Conservation (phyloP, 2,113 vertebrate genomes). For the Leuciscus idus region DNA sequence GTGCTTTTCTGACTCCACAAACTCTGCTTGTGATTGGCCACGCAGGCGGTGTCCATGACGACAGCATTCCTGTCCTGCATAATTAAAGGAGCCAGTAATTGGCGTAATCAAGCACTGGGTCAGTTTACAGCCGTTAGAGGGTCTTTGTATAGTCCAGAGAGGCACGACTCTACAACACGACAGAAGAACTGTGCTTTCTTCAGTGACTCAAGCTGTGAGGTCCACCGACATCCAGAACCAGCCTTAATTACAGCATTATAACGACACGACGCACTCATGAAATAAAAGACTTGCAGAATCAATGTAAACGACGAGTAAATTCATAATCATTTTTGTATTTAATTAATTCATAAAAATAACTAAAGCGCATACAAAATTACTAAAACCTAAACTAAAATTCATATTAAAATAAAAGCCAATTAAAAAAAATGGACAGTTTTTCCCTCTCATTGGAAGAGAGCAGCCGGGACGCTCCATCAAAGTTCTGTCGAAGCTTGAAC, state of each 20-base stretch:
- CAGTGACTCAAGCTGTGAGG: neutral
- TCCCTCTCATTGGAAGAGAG: no score
- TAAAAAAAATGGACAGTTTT: no score
- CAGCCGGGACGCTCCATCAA: no score
- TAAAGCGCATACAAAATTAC: no score
- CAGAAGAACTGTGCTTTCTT: neutral
- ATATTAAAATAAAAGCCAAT: no score
- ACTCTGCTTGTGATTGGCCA: constrained; percentile 35
- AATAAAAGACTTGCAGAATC: neutral
- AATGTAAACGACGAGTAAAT: neutral
- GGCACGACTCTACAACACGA: neutral
- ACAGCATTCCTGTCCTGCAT: constrained; percentile 38
- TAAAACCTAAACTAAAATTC: no score
- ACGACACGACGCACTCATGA: neutral
- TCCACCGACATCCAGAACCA: neutral
- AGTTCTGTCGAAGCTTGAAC: no score
- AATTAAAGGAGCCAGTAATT: constrained; percentile 44
- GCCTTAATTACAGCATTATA: no score
- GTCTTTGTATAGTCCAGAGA: neutral
- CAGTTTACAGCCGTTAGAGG: constrained; percentile 28
- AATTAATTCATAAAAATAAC: no score
- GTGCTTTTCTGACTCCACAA: constrained; percentile 29
- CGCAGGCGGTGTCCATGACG: constrained; percentile 33
- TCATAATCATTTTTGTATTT: neutral
- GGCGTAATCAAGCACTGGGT: constrained; percentile 33